phyloP scores from a whole-genome alignment of 2,797 vertebrate species.

The Trichosurus vulpecula region DNA sequence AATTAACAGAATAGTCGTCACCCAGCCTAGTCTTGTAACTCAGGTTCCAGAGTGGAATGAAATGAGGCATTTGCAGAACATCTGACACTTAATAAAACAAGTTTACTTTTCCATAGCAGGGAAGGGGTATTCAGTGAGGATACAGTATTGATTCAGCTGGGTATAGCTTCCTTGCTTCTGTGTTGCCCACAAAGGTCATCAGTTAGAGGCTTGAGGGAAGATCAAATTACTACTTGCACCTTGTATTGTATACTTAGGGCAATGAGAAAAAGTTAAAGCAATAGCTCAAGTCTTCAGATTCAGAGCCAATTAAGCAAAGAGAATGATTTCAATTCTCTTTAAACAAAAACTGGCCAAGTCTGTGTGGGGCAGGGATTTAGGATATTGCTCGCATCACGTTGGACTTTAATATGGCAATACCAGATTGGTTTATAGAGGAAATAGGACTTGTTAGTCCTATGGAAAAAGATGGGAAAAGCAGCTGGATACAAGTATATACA shows the following conservation, averaged over 20 bases:
- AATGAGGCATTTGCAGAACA: background rate
- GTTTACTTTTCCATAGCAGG: background rate
- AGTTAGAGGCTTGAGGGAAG: background rate
- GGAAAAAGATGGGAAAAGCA: background rate
- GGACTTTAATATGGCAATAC: background rate
- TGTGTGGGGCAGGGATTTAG: background rate
- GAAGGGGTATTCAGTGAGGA: background rate
- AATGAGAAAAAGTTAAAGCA: background rate
- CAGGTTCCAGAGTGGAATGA: background rate
- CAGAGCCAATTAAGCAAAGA: background rate
- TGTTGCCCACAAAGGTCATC: background rate
- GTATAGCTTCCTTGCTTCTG: background rate
- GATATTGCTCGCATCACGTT: background rate
- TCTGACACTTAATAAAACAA: background rate
- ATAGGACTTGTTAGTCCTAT: too few relatives aligned
- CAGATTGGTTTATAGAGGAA: background rate
- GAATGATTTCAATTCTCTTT: background rate
- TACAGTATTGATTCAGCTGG: background rate
- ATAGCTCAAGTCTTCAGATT: background rate
- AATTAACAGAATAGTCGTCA: background rate
- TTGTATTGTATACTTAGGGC: background rate
- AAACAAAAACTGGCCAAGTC: background rate
- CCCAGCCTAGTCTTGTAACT: background rate
- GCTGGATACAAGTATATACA: background rate
- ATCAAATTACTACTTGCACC: background rate